A percentile compares a stretch with the other conserved stretches of the same genome.
phyloP scores from a whole-genome alignment of 2,113 vertebrate genomes.

The Xyrauchen texanus region DNA sequence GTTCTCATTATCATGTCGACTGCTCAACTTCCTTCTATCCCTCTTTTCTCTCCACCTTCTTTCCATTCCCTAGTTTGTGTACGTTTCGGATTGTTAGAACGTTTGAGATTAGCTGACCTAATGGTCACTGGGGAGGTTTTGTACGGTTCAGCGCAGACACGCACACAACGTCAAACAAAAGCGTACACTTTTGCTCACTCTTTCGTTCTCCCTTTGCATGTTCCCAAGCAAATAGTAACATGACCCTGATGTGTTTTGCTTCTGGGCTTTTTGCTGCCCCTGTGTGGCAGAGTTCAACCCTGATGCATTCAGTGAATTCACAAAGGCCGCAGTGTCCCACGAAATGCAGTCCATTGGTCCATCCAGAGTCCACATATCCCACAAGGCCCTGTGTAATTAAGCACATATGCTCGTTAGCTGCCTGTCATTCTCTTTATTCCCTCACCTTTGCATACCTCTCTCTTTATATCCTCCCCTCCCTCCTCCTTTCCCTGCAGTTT shows the following conservation, averaged over 20 bases:
- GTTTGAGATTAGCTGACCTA: slow-evolving; percentile 72
- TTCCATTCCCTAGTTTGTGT: slow-evolving; percentile 49
- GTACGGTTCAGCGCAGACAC: slow-evolving; percentile 1
- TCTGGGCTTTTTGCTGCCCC: slow-evolving; percentile 53
- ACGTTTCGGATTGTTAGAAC: slow-evolving; percentile 57
- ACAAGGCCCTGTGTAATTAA: slow-evolving; percentile 56
- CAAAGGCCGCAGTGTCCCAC: slow-evolving; percentile 51
- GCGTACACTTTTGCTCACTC: slow-evolving; percentile 36
- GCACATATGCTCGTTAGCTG: slow-evolving; percentile 54
- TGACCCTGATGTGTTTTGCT: slow-evolving; percentile 31
- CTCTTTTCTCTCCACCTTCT: slow-evolving; percentile 55
- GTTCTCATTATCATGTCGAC: slow-evolving; percentile 68
- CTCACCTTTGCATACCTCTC: slow-evolving; percentile 60
- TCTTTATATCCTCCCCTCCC: slow-evolving; percentile 54
- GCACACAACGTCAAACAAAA: slow-evolving; percentile 40
- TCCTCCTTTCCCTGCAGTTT: slow-evolving; percentile 54
- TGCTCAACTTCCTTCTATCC: slow-evolving; percentile 71
- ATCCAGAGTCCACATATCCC: slow-evolving; percentile 41
- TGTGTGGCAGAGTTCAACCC: slow-evolving; percentile 52
- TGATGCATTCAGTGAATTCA: slow-evolving; percentile 23
- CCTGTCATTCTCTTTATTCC: slow-evolving; percentile 45
- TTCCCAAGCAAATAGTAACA: slow-evolving; percentile 39
- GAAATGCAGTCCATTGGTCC: background rate
- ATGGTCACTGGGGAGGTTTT: slow-evolving; percentile 36
- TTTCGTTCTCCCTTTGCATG: slow-evolving; percentile 3